These are phyloP conservation scores for Macrotis lagotis DNA, from an alignment of 2,113 vertebrate genomes.

Conservation along the genomic window DNA sequence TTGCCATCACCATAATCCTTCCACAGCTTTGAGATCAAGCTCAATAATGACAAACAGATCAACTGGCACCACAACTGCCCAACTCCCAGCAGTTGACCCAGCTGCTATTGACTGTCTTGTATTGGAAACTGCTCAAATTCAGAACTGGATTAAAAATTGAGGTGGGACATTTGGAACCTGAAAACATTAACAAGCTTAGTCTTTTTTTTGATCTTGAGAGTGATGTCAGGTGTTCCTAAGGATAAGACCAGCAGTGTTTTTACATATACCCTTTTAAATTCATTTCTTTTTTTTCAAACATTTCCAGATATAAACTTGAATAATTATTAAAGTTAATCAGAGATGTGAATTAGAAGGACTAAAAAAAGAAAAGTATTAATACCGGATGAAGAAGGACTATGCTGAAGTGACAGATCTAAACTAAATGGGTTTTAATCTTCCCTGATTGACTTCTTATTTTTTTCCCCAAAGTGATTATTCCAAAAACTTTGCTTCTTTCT, in stretches of 20 bases:
- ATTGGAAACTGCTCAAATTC: background rate
- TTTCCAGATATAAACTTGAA: constrained; percentile 20
- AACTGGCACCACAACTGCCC: constrained; percentile 4
- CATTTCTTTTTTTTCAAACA: constrained; percentile 46
- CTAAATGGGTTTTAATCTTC: background rate
- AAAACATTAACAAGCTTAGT: background rate
- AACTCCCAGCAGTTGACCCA: background rate
- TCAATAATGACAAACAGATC: background rate
- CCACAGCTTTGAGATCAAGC: background rate
- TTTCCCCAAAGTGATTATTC: background rate
- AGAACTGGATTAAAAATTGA: background rate
- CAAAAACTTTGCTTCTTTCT: background rate
- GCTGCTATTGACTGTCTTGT: background rate
- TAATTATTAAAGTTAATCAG: background rate
- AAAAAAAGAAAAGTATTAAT: background rate
- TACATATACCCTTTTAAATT: constrained; percentile 42
- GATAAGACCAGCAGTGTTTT: constrained; percentile 33
- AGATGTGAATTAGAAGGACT: background rate
- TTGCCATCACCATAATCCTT: background rate
- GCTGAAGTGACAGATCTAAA: background rate
- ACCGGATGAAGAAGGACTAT: background rate
- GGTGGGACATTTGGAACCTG: background rate
- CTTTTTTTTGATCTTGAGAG: constrained; percentile 3
- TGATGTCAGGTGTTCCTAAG: constrained; percentile 23
- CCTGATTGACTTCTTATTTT: background rate